A percentile compares a stretch with the other conserved stretches of the same genome.
phyloP scores from a whole-genome alignment of 2,888 invertebrate species.

The Pyrrhosoma nymphula region DNA sequence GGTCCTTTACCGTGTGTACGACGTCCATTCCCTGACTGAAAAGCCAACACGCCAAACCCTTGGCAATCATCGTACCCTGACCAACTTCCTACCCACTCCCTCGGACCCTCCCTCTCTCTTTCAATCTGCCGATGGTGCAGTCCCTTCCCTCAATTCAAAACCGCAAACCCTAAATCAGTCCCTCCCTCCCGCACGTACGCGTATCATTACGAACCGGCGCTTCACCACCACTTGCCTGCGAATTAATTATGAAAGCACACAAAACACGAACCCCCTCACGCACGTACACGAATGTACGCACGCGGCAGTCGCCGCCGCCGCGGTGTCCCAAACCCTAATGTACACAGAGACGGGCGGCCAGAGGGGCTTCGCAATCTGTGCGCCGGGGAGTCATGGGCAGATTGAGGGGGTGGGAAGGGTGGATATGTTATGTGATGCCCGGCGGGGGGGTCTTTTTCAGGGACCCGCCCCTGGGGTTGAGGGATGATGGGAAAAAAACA shows the following conservation, averaged over 20 bases:
- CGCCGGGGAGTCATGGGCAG: too few relatives aligned
- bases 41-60: not conserved
- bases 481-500: not conserved
- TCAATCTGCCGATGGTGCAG: not conserved
- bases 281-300: not conserved
- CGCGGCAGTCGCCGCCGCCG: not conserved
- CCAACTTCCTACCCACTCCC: not conserved
- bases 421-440: not conserved
- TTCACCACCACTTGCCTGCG: slow-evolving; percentile 34
- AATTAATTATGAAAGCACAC: slow-evolving; percentile 61
- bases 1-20: not conserved
- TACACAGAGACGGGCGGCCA: slow-evolving; percentile 5
- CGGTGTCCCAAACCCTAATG: slow-evolving; percentile 41
- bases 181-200: not conserved
- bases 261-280: not conserved
- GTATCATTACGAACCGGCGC: slow-evolving; percentile 12
- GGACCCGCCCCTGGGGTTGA: not conserved
- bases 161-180: not conserved
- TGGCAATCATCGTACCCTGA: not conserved
- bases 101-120: not conserved
- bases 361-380: not conserved
- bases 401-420: not conserved
- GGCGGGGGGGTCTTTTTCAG: not conserved
- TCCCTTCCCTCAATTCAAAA: not conserved
- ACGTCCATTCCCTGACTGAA: not conserved